A percentile compares a stretch with the other conserved stretches of the same genome.
These are phyloP conservation scores for Caenorhabditis inopinata DNA, from an alignment of 1,140 invertebrate species.

Conservation along the genomic window DNA sequence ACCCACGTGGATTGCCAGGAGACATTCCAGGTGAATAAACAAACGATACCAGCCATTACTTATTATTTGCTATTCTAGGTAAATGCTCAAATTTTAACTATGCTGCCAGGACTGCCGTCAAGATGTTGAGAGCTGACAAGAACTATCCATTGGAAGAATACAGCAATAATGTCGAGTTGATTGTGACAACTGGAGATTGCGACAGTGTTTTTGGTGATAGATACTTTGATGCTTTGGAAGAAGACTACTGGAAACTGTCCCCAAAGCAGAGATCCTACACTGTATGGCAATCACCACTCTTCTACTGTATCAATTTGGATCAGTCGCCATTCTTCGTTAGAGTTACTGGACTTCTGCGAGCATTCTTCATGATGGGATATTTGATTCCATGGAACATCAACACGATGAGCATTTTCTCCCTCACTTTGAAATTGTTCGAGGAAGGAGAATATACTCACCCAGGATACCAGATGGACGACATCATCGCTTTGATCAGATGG, in stretches of 20 bases:
- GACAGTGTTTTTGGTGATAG: slow-evolving; percentile 51
- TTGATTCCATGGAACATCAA: slow-evolving; percentile 59
- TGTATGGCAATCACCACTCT: slow-evolving; percentile 57
- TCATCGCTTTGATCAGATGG: slow-evolving; percentile 57
- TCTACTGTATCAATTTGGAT: slow-evolving; percentile 57
- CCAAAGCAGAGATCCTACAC: slow-evolving; percentile 48
- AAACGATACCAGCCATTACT: background rate
- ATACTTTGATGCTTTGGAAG: slow-evolving; percentile 54
- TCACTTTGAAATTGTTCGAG: slow-evolving; percentile 52
- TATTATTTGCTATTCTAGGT: slow-evolving; percentile 41
- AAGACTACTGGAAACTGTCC: slow-evolving; percentile 52
- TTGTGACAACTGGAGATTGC: slow-evolving; percentile 56
- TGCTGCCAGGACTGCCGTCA: slow-evolving; percentile 45
- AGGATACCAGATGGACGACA: slow-evolving; percentile 59
- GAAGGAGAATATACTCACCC: slow-evolving; percentile 57
- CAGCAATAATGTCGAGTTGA: slow-evolving; percentile 39
- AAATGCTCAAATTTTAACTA: slow-evolving; percentile 58
- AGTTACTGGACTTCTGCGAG: slow-evolving; percentile 49
- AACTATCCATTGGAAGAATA: slow-evolving; percentile 41
- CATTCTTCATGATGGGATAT: slow-evolving; percentile 58
- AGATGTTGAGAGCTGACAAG: slow-evolving; percentile 42
- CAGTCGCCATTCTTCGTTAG: slow-evolving; percentile 56
- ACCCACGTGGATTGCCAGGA: slow-evolving; percentile 49
- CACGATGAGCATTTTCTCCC: slow-evolving; percentile 57
- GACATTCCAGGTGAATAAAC: slow-evolving; percentile 39